Evolutionary conservation across 2,113 vertebrate species (phyloP).

Genomic region (Junco hyemalis): DNA sequence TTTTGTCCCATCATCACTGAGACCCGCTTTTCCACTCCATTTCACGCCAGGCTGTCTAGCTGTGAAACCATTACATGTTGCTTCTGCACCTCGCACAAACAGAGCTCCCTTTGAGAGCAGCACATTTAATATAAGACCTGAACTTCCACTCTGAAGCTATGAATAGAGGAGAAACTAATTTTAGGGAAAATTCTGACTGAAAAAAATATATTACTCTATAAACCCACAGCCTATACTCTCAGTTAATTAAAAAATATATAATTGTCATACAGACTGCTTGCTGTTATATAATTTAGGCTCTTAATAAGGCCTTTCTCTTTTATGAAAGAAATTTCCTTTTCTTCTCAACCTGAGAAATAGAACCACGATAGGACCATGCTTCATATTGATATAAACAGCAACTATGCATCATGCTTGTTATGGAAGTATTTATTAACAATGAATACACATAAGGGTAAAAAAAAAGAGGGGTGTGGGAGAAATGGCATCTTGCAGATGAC

Average conservation of each 20-base stretch:
- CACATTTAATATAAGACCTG: not conserved
- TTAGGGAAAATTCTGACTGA: not conserved
- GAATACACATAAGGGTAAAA: slow-evolving; percentile 14
- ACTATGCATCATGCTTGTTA: not conserved
- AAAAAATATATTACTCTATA: not conserved
- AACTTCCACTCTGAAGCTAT: not conserved
- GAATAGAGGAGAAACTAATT: not conserved
- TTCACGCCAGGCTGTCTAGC: not conserved
- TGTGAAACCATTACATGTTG: not conserved
- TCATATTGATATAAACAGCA: not conserved
- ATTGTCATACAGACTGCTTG: not conserved
- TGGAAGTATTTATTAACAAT: slow-evolving; percentile 33
- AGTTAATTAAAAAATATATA: not conserved
- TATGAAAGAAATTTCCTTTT: not conserved
- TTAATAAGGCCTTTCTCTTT: slow-evolving; percentile 2
- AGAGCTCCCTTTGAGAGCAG: not conserved
- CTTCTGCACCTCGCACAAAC: not conserved
- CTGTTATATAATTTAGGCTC: not conserved
- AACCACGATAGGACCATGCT: not conserved
- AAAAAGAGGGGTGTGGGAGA: not conserved
- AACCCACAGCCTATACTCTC: not conserved
- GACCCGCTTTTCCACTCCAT: not conserved
- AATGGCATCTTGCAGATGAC: not conserved
- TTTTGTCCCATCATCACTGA: not conserved
- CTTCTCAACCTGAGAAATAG: not conserved